Conservation (phyloP, 2,797 vertebrate genomes). For the Gallinago nigripennis region DNA sequence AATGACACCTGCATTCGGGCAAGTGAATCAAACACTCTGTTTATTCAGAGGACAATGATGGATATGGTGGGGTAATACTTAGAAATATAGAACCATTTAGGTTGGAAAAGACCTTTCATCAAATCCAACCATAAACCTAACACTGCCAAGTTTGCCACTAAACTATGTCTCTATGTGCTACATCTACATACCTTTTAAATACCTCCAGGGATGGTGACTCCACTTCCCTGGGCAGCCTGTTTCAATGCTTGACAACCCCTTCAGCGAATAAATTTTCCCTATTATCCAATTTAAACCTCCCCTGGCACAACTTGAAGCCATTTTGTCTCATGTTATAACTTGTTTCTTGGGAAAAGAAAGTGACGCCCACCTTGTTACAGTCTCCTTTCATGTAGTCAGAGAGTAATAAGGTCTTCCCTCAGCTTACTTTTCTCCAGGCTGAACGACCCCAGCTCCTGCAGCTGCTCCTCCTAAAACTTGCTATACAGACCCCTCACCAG, state of each 20-base stretch:
- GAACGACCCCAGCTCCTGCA: background rate
- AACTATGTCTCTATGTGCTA: too few relatives aligned
- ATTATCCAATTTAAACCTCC: too few relatives aligned
- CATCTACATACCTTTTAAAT: background rate
- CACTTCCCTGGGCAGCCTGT: background rate
- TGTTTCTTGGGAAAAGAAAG: background rate
- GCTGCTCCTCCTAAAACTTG: background rate
- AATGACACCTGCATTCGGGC: background rate
- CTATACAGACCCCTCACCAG: background rate
- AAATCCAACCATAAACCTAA: background rate
- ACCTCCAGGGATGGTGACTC: background rate
- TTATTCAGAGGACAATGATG: background rate
- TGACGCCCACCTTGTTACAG: rapidly evolving
- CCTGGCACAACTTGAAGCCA: too few relatives aligned
- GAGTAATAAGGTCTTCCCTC: rapidly evolving
- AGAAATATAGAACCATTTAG: background rate
- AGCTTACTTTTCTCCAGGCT: background rate
- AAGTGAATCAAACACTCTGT: background rate
- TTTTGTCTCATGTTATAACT: too few relatives aligned
- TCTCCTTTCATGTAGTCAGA: background rate
- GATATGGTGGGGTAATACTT: background rate
- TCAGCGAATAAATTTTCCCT: background rate
- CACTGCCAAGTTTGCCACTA: background rate
- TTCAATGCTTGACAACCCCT: background rate
- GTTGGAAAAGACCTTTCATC: background rate